Base-by-base conservation (phyloP, 2,113 vertebrate species). In the Salvelinus alpinus region DNA sequence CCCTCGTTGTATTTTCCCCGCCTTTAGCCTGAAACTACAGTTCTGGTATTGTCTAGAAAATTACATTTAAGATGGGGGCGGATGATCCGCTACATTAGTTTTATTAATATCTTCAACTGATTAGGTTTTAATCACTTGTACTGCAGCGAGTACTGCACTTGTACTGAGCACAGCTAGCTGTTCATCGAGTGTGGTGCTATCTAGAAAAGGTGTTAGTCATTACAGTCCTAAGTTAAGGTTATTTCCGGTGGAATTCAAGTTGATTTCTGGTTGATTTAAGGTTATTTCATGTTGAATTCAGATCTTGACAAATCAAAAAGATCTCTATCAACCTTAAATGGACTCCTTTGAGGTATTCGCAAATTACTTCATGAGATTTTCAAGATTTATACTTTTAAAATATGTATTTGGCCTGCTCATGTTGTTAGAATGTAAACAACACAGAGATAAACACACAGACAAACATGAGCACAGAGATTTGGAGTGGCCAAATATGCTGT, bases 51-150 rank as follows among this genome's bases (percentile, higher is more conserved):
- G 78, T 80, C 83, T 82, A 34, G 16, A 69, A 71, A 64, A 64
- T 79, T 77, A 79, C 73, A 83, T 85, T 81, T 81, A 81, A 68
- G 54, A 31, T 77, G 73, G 83, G 59, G 59, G n/a, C 0, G 9
- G 59, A 9, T 57, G 51, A 79, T 81, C 74, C 68, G 83, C 75
- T 82, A 80, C 83, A 85, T 82, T 85, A 74, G 80, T 65, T 80
- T 78, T 69, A 82, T 85, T 75, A 80, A 79, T 82, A 78, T 72
- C 62, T 78, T 77, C 75, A 78, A 78, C 77, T 54, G 70, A 75
- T 70, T 60, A 51, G 64, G 64, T 60, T 77, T 75, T 47, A 65
- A 78, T 44, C 38, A 44, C 14, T 54, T 54, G 51, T 54, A 54
- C 16, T 54, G 51, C 51, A 18, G 51, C 16, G 51, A 24, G 24